Base-by-base conservation (phyloP, 2,888 invertebrate genomes). In the Augiades crinisus region DNA sequence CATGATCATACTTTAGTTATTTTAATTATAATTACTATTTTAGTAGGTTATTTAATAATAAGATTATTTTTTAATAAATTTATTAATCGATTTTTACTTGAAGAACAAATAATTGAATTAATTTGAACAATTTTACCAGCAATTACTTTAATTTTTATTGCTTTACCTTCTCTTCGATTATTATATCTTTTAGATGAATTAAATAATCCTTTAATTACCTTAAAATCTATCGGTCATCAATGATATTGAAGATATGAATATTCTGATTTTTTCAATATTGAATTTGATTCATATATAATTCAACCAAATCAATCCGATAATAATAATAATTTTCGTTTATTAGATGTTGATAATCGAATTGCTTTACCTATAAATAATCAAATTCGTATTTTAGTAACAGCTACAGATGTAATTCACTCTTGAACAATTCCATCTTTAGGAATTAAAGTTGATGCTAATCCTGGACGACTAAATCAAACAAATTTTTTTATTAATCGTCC, bases 221-320 rank as follows among this genome's bases (percentile, higher is more conserved):
- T 93, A 76, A 93, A 93, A 93, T 77, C 90, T 19, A 91, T 92
- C 77, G 92, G 92, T 0, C 92, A 92, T 70, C 92, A 92, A 90
- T 93, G 92, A 90, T 92, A 92, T 56, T 92, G 92, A 92, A 90
- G 88, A 0, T 93, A 93, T 84, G 92, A 93, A 91, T 93, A 92
- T 63, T 90, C 91, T 44, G 92, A 93, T 70, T 93, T 92, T 70
- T 65, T 5, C 33, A 55, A 61, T 57, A 36, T 61, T 53, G 60
- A 61, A 59, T 62, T 64, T 60, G 61, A 60, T 38, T 64, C 62
- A 3, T 62, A 62, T 50, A 61, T 62, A 62, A 58, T 59, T 53
- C 36, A 61, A 31, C 12, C 30, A 16, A 91, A 86, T 90, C 8
- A 77, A 63, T n/a, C n/a, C n/a, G n/a, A n/a, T n/a, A n/a, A n/a